Evolutionary conservation across 2,113 vertebrate species (phyloP).

Genomic region (Perccottus glenii): DNA sequence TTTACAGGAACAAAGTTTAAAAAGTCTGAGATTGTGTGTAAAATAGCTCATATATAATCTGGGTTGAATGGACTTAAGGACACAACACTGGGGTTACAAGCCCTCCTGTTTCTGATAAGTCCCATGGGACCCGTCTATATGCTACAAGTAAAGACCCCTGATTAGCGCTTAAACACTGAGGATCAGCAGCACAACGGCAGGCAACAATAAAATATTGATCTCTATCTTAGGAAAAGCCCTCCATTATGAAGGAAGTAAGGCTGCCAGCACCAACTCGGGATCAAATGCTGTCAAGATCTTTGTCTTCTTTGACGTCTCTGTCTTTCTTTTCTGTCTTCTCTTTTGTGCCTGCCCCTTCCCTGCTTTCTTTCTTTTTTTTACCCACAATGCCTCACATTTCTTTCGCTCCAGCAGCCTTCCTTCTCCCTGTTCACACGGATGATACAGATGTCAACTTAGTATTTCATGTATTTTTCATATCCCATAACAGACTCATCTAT

Average conservation of each 20-base stretch:
- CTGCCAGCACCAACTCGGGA: conserved; percentile 26
- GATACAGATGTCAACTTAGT: conserved; percentile 59
- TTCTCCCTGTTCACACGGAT: conserved; percentile 30
- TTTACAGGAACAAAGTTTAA: too few relatives aligned
- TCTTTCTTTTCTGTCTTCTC: conserved; percentile 9
- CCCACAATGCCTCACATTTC: conserved; percentile 20
- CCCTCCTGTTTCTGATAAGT: conserved; percentile 37
- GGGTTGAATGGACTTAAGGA: conserved; percentile 26
- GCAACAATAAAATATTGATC: conserved; percentile 61
- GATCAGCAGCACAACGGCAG: conserved; percentile 56
- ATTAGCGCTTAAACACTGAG: conserved; percentile 57
- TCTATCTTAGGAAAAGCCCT: conserved; percentile 23
- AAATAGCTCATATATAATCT: not conserved
- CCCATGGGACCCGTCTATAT: conserved; percentile 35
- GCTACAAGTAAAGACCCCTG: conserved; percentile 42
- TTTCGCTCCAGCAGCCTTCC: conserved; percentile 9
- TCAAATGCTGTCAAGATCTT: conserved; percentile 44
- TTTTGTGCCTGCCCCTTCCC: conserved; percentile 19
- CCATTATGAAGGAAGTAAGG: conserved; percentile 18
- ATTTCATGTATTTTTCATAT: conserved; percentile 72
- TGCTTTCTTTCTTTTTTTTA: conserved; percentile 17
- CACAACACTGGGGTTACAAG: conserved; percentile 34
- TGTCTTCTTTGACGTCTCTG: conserved; percentile 33
- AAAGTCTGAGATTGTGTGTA: too few relatives aligned
- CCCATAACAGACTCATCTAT: conserved; percentile 62